Evolutionary conservation across 2,888 invertebrate species (phyloP), one percentile per base, ranked within the genome.

Genomic region (Metalampra italica): DNA sequence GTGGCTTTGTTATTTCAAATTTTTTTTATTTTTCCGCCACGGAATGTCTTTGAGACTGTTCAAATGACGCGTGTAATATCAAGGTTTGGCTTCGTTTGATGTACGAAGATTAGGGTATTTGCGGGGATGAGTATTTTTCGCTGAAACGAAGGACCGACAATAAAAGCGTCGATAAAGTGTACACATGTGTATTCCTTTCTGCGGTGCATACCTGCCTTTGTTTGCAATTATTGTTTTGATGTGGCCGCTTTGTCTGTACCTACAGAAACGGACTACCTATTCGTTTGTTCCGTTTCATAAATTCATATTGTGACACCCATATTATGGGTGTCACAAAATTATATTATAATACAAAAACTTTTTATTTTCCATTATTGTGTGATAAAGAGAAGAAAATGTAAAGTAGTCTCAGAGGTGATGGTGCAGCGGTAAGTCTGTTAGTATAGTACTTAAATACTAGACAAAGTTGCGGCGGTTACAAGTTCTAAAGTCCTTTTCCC

Each of bases 1-100:
- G 76, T 75, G 59, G 63, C 72, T 76, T 75, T 81, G 84, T 88
- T 86, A 85, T 88, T 87, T 87, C 84, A 84, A n/a, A 83, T 87
- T 87, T 89, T 86, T 88, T 77, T 68, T 14, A n/a, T 38, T 42
- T 34, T 48, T 50, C 69, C 67, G 56, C 51, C 59, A 56, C 59
- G 77, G 89, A 88, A 89, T 88, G 84, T 89, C 88, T 89, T 88
- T 88, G 88, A 87, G 75, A 82, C 75, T 75, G 76, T 77, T 86
- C 80, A 86, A 88, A 88, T 88, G 87, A 87, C 71, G 87, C 85
- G 81, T 87, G 85, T 83, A 87, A 88, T 86, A 86, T 83, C 75
- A 79, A 79, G 78, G 76, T 78, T 81, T 78, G 73, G 65, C 73
- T 75, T 68, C 74, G 84, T 87, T 88, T 87, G 86, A 87, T 86